These are phyloP conservation scores for Epinephelus cyanopodus DNA, from an alignment of 2,113 vertebrate species.

Conservation along the genomic window DNA sequence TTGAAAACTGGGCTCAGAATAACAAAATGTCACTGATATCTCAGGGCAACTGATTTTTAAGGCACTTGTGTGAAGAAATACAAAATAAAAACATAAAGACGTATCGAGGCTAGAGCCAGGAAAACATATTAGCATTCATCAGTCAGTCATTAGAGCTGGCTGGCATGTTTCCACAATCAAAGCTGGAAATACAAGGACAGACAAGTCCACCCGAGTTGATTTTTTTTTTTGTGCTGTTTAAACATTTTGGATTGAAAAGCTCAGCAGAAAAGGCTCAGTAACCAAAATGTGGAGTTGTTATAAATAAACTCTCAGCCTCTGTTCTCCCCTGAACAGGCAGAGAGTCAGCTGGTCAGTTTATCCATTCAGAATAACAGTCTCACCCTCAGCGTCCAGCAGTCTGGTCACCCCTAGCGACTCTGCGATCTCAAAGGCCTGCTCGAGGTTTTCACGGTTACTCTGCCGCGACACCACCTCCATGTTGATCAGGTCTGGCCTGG, in stretches of 20 bases:
- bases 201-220: not conserved
- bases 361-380: conserved; percentile 35
- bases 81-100: not conserved
- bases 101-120: not conserved
- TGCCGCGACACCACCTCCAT: conserved; percentile 94
- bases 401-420: conserved; percentile 95
- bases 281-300: not conserved
- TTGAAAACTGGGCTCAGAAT: not conserved
- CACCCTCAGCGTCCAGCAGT: conserved; percentile 97
- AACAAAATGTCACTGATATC: not conserved
- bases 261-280: not conserved
- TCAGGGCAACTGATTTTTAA: not conserved
- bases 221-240: not conserved
- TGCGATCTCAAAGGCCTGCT: conserved; percentile 97
- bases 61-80: not conserved
- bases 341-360: not conserved
- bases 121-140: not conserved
- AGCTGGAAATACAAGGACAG: not conserved
- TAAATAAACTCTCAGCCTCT: not conserved
- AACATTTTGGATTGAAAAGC: not conserved
- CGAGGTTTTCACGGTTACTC: conserved; percentile 95
- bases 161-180: not conserved
- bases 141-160: not conserved
- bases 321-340: not conserved
- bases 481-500: conserved; percentile 96